A percentile compares a stretch with the other conserved stretches of the same genome.
Conservation (phyloP, 2,888 invertebrate species). For the Idaea straminata region DNA sequence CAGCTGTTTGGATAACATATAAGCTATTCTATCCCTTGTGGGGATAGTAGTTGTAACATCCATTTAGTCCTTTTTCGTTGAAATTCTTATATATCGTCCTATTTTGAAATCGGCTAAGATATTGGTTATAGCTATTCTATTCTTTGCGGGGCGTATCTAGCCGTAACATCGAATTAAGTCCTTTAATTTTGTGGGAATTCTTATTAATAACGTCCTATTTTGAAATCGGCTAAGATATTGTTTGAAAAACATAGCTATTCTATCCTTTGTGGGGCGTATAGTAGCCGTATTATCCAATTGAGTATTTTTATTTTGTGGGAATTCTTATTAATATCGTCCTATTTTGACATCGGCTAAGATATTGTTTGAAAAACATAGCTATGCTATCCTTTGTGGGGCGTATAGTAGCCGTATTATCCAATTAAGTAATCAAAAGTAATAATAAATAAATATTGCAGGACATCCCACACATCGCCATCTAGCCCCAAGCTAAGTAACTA, state of each 20-base stretch:
- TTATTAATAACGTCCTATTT: not conserved
- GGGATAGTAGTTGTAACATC: constrained; percentile 24
- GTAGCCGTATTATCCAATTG: constrained; percentile 22
- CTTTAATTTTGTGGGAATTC: not conserved
- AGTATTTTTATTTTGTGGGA: not conserved
- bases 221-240: not conserved
- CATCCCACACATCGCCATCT: too few relatives aligned
- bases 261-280: constrained; percentile 10
- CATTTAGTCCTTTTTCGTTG: not conserved
- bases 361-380: not conserved
- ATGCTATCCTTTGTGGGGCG: not conserved
- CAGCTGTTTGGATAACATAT: not conserved
- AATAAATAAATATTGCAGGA: too few relatives aligned
- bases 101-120: not conserved
- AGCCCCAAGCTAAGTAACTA: too few relatives aligned
- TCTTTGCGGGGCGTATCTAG: constrained; percentile 14
- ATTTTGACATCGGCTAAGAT: not conserved
- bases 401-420: constrained; percentile 26
- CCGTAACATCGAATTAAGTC: constrained; percentile 18
- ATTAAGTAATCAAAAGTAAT: too few relatives aligned
- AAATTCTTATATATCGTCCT: not conserved
- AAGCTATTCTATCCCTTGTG: too few relatives aligned
- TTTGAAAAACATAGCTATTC: not conserved
- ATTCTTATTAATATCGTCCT: not conserved
- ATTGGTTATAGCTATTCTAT: not conserved